Conservation (phyloP, 2,113 vertebrate genomes). For the Cyanocitta stelleri region DNA sequence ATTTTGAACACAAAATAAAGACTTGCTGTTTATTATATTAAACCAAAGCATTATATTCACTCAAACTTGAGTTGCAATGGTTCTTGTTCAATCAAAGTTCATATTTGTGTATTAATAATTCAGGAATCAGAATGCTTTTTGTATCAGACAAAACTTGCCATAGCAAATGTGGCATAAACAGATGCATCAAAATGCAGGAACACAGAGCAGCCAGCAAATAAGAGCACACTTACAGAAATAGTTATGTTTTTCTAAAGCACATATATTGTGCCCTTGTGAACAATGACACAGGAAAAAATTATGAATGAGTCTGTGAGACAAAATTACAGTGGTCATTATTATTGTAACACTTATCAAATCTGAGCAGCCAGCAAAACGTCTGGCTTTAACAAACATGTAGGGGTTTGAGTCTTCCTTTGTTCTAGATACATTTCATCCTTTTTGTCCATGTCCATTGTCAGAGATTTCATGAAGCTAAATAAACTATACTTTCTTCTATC, state of each 20-base stretch:
- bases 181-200: slow-evolving; percentile 30
- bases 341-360: slow-evolving; percentile 77
- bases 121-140: slow-evolving; percentile 56
- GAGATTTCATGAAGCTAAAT: slow-evolving; percentile 82
- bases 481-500: slow-evolving; percentile 72
- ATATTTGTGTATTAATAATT: slow-evolving; percentile 54
- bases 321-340: slow-evolving; percentile 74
- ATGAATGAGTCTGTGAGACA: slow-evolving; percentile 54
- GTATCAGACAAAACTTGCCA: slow-evolving; percentile 36
- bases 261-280: slow-evolving; percentile 54
- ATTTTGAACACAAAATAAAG: slow-evolving; percentile 19
- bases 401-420: slow-evolving; percentile 73
- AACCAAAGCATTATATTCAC: slow-evolving; percentile 15
- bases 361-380: slow-evolving; percentile 79
- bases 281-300: background rate
- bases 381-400: slow-evolving; percentile 78
- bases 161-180: slow-evolving; percentile 25
- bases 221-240: background rate
- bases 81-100: slow-evolving; percentile 45
- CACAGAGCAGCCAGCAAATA: slow-evolving; percentile 8
- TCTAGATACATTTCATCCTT: slow-evolving; percentile 75
- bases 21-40: slow-evolving; percentile 38
- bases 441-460: slow-evolving; percentile 74
- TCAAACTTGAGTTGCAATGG: slow-evolving; percentile 26
- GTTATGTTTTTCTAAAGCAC: background rate